These are phyloP conservation scores for Pachycephala philippinensis DNA, from an alignment of 2,113 vertebrate genomes.

Conservation along the genomic window DNA sequence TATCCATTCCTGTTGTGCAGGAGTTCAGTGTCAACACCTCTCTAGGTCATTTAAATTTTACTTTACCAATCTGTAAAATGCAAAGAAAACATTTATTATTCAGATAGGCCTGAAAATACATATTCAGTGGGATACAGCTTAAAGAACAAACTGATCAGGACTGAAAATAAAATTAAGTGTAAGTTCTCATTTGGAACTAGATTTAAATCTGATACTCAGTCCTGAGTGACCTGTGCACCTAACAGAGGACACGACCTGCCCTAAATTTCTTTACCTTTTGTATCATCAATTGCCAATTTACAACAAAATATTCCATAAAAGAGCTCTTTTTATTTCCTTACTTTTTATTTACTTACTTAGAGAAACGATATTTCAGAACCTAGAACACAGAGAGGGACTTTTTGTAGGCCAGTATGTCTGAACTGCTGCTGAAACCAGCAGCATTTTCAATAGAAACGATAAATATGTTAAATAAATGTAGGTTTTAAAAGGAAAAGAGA, in stretches of 20 bases:
- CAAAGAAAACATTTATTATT: neutral
- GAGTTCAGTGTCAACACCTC: neutral
- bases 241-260: fast-evolving
- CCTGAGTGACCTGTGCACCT: neutral
- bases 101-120: neutral
- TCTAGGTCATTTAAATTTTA: neutral
- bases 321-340: neutral
- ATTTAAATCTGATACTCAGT: neutral
- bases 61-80: neutral
- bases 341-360: neutral
- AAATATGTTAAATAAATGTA: fast-evolving
- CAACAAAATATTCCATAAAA: no score
- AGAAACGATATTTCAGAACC: fast-evolving
- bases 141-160: neutral
- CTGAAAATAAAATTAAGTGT: neutral
- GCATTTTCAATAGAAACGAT: neutral
- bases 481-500: neutral
- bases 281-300: neutral
- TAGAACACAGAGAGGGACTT: neutral
- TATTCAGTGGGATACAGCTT: neutral
- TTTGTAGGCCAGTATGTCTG: neutral
- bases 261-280: neutral
- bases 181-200: neutral
- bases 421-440: neutral
- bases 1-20: neutral